Evolutionary conservation across 2,888 invertebrate genomes (phyloP).

Genomic region (Tenthredo distinguenda): DNA sequence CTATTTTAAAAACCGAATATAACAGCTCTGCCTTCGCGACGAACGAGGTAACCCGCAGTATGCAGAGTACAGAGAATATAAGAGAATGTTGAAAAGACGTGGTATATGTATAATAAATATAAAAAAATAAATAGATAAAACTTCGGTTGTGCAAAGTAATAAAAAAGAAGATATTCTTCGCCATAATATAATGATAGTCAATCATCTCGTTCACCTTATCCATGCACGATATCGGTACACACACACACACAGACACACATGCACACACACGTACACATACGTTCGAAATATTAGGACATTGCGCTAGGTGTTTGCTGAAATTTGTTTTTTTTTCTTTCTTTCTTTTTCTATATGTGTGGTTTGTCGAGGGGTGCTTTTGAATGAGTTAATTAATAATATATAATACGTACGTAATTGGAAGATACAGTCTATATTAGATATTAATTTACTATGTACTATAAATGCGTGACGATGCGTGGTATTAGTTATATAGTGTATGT

Average conservation of each 20-base stretch:
- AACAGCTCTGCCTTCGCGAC: too few relatives aligned
- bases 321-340: neutral
- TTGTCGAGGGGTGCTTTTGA: neutral
- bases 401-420: constrained; percentile 38
- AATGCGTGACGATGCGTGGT: constrained; percentile 54
- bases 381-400: neutral
- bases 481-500: constrained; percentile 54
- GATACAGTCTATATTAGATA: constrained; percentile 60
- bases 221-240: neutral
- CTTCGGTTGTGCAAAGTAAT: neutral
- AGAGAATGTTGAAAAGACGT: neutral
- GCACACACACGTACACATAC: neutral
- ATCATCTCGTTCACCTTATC: neutral
- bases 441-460: constrained; percentile 72
- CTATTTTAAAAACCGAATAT: too few relatives aligned
- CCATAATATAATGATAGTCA: neutral
- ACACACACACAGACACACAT: neutral
- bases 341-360: neutral
- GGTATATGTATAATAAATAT: neutral
- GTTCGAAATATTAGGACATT: neutral
- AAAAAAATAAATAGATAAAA: neutral
- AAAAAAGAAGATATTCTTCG: neutral
- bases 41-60: too few relatives aligned
- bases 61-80: neutral
- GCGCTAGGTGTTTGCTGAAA: neutral